Base-by-base conservation (phyloP, 2,888 invertebrate genomes). In the Melipona beecheii region DNA sequence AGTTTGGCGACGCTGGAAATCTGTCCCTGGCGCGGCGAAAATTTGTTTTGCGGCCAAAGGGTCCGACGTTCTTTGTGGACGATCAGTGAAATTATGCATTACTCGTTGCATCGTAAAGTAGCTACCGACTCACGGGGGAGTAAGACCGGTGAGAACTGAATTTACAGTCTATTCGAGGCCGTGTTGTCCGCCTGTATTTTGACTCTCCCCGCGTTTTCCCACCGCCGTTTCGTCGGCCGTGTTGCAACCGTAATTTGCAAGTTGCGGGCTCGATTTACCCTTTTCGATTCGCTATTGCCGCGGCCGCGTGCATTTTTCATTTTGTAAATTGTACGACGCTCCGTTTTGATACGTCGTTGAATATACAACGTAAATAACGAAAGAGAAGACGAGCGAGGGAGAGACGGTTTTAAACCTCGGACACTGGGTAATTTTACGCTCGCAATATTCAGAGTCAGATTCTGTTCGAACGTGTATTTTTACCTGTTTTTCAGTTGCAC, bases 71-170 rank as follows among this genome's bases (percentile, higher is more conserved):
- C 75, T 78, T 83, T 76, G 78, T 75, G 58, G 78, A 75, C 75
- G 79, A 83, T 84, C 83, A 70, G 73, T 54, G 73, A 79, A 79
- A 79, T 83, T 83, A 76, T 84, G 83, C 83, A 83, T 84, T 69
- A 50, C 79, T 78, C 84, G 78, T 83, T 83, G 84, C 83, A 78
- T 83, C 84, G 65, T 66, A 84, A 84, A 84, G 78, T 72, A 84
- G 74, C 84, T 75, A 62, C 62, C 74, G 74, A 54, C 56, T 81
- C 66, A n/a, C 58, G 36, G 43, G 78, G 70, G 77, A 72, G 52
- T 43, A 62, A 50, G 75, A 60, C 74, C 60, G 56, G 66, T 43
- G 72, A 65, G 77, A 83, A 69, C 77, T 77, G 75, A 82, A 83
- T 84, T 83, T 83, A 71, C 70, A 83, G 77, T 74, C 74, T 71